Base-by-base conservation (phyloP, 2,888 invertebrate species). In the Xestia c-nigrum region DNA sequence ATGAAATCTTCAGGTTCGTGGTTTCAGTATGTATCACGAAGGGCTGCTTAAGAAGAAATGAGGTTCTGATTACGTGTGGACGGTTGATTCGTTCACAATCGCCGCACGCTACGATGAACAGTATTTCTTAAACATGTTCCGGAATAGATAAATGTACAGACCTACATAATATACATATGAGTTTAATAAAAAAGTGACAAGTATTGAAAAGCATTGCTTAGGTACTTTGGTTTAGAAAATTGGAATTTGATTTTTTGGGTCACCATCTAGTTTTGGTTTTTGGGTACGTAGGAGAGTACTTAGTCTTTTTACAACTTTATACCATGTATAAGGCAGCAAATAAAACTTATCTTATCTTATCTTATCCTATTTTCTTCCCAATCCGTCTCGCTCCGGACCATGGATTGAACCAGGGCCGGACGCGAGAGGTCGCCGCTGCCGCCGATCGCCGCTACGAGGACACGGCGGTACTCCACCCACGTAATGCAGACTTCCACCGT, bases 41-140 rank as follows among this genome's bases (percentile, higher is more conserved):
- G 90, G 91, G 91, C 91, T 93, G 92, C 85, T 94, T 93, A 93
- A 91, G 93, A 90, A 93, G 94, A 94, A 94, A 95, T 94, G 94
- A 95, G 95, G 94, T 94, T 93, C 94, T 91, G 93, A 93, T 92
- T 93, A 91, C 90, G 88, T 85, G 89, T 89, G 92, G 90, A 90
- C 89, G 94, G 89, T 91, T 94, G 94, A 94, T 93, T 94, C 91
- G 90, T 87, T 91, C 90, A 90, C 91, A 91, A 94, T 94, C 91
- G 83, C 87, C 88, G 92, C 90, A 90, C 88, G 91, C 87, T 87
- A 88, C 85, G 80, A 68, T 72, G 89, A 84, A 85, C 90, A 86
- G 88, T 89, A 89, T 90, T 90, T 89, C 87, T 89, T 88, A 76
- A 77, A 84, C 86, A 81, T 88, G 70, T 72, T 71, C 61, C 40